Conservation (phyloP, 2,797 vertebrate species). For the Loriculus beryllinus region DNA sequence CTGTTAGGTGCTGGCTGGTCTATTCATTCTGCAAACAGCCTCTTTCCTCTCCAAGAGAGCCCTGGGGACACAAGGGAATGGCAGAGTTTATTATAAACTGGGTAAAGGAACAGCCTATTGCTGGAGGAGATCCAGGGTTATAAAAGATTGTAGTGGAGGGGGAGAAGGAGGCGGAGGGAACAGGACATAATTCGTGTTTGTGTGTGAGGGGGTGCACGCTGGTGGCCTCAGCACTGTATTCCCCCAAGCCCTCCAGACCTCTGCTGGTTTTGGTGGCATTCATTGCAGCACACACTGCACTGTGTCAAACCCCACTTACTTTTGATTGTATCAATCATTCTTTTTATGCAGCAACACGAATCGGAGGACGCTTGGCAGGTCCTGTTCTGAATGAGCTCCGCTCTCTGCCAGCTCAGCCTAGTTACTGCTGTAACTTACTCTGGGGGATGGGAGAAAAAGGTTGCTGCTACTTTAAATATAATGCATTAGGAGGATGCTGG, state of each 20-base stretch:
- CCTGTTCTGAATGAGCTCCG: constrained; percentile 48
- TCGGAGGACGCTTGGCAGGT: constrained; percentile 29
- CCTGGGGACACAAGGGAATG: constrained; percentile 49
- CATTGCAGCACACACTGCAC: not conserved
- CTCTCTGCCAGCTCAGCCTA: constrained; percentile 63
- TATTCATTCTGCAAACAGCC: constrained; percentile 40
- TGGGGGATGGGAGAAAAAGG: constrained; percentile 72
- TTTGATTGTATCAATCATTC: constrained; percentile 55
- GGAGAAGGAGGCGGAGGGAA: constrained; percentile 4
- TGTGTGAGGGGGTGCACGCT: not conserved
- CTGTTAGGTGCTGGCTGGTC: constrained; percentile 3
- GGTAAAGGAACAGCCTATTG: constrained; percentile 48
- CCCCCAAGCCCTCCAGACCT: constrained; percentile 31
- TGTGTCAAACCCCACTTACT: constrained; percentile 55
- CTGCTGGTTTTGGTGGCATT: constrained; percentile 2
- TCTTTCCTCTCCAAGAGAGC: constrained; percentile 26
- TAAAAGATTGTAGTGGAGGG: constrained; percentile 12
- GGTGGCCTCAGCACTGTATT: not conserved
- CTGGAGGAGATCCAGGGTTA: constrained; percentile 65
- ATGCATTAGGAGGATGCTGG: constrained; percentile 79
- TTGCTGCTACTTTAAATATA: constrained; percentile 81
- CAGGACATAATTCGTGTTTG: constrained; percentile 27
- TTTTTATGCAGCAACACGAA: constrained; percentile 58
- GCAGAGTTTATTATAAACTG: constrained; percentile 66
- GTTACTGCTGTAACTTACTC: constrained; percentile 61